Evolutionary conservation across 2,888 invertebrate species (phyloP), one percentile per base, ranked within the genome.

Genomic region (Cephalotes varians): DNA sequence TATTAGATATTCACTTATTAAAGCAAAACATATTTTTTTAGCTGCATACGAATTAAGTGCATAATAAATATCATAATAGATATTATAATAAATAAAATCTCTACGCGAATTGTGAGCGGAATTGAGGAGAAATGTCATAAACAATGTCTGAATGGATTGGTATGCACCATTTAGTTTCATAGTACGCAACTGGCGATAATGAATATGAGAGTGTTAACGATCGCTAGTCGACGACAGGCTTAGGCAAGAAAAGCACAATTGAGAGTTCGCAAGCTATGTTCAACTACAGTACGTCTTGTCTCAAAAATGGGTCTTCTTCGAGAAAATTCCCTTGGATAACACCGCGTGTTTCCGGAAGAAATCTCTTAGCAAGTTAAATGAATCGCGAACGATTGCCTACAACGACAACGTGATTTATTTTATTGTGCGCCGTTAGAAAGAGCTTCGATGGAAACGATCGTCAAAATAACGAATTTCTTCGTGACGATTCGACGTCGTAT

Each of bases 361-460:
- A 85, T 85, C 89, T 87, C 87, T 90, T 90, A 90, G 90, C 90
- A 90, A 90, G 90, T 90, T 90, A 90, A 90, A 90, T 90, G 87
- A 90, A 88, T 90, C 90, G 90, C 88, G 86, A 85, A 86, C 83
- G 83, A 87, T 79, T 87, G 89, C 84, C 85, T 82, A 84, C 83
- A 79, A 85, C 82, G 85, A 81, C 79, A 67, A 51, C 77, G 87
- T 90, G 88, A 90, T 90, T 90, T 86, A 90, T 90, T 90, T 85
- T 85, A 65, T 82, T 81, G 83, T 71, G 72, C 79, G 62, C 51
- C 49, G 72, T 77, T 54, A 85, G 83, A 87, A 85, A 87, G 87
- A 88, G 80, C 87, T 88, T 85, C 79, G 65, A 71, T 79, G 72
- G 84, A 83, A 88, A 84, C 85, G 79, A 85, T 85, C 83, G 87